Evolutionary conservation across 2,113 vertebrate genomes (phyloP).

Genomic region (Gnathonemus longibarbis): DNA sequence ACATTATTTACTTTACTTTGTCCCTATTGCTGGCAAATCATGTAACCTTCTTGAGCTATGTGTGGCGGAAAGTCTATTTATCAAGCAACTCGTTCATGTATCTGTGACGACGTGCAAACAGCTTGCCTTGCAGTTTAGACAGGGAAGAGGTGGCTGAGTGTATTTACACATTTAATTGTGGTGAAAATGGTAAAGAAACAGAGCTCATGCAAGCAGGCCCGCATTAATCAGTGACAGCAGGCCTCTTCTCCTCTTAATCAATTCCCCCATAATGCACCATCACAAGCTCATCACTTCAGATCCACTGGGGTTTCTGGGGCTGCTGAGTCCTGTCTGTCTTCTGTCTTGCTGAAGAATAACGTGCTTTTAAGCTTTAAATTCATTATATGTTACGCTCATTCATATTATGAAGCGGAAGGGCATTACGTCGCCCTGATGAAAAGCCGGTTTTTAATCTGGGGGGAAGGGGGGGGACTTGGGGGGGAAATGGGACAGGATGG

Average conservation of each 20-base stretch:
- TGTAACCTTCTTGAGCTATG: background rate
- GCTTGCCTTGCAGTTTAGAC: background rate
- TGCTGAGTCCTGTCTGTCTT: background rate
- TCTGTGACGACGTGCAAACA: background rate
- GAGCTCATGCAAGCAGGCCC: background rate
- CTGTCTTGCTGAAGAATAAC: background rate
- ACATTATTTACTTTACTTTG: background rate
- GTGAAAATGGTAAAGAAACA: background rate
- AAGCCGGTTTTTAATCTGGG: background rate
- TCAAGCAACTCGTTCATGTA: background rate
- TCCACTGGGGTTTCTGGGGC: background rate
- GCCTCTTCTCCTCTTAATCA: background rate
- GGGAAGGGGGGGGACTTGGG: background rate
- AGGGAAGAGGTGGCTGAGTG: background rate
- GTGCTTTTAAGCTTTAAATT: background rate
- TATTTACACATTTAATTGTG: constrained; percentile 1
- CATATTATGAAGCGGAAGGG: background rate
- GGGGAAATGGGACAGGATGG: background rate
- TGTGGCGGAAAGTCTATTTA: background rate
- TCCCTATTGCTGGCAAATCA: background rate
- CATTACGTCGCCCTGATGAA: background rate
- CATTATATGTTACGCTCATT: background rate
- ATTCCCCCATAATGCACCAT: background rate
- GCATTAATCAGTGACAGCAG: background rate
- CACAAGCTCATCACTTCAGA: background rate